Percentiles rank a stretch among this genome's conserved stretches.
These are phyloP conservation scores for Lacanobia oleracea DNA, from an alignment of 2,888 invertebrate species.

Conservation along the genomic window DNA sequence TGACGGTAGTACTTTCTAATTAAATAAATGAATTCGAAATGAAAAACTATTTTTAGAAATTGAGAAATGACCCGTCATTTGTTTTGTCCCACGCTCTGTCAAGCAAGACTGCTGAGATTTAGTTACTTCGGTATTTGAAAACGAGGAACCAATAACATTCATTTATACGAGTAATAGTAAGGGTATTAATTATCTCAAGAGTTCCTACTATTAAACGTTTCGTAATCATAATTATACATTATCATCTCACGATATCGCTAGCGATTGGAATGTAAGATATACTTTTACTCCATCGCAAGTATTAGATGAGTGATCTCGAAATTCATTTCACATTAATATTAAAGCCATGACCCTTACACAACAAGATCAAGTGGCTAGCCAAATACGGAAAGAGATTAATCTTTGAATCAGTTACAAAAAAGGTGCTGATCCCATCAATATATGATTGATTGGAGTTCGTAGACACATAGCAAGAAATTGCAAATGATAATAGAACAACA, in stretches of 20 bases:
- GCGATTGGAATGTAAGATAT: slow-evolving; percentile 41
- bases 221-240: slow-evolving; percentile 47
- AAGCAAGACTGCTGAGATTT: slow-evolving; percentile 18
- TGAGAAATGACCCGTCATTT: slow-evolving; percentile 26
- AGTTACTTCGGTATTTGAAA: slow-evolving; percentile 14
- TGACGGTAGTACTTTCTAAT: slow-evolving; percentile 55
- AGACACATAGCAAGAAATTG: slow-evolving; percentile 47
- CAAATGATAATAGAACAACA: slow-evolving; percentile 72
- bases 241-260: slow-evolving; percentile 44
- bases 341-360: slow-evolving; percentile 31
- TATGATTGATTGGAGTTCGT: slow-evolving; percentile 50
- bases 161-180: slow-evolving; percentile 19
- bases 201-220: slow-evolving; percentile 37
- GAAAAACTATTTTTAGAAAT: slow-evolving; percentile 34
- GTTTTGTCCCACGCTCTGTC: slow-evolving; percentile 41
- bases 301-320: slow-evolving; percentile 26
- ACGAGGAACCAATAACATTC: slow-evolving; percentile 7
- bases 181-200: slow-evolving; percentile 36
- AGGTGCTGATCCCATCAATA: slow-evolving; percentile 42
- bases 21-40: slow-evolving; percentile 42
- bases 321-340: slow-evolving; percentile 26
- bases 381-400: slow-evolving; percentile 51
- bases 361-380: slow-evolving; percentile 48
- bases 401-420: slow-evolving; percentile 41
- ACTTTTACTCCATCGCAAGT: slow-evolving; percentile 32